Evolutionary conservation across 2,113 vertebrate genomes (phyloP).

Genomic region (Pristiophorus japonicus): DNA sequence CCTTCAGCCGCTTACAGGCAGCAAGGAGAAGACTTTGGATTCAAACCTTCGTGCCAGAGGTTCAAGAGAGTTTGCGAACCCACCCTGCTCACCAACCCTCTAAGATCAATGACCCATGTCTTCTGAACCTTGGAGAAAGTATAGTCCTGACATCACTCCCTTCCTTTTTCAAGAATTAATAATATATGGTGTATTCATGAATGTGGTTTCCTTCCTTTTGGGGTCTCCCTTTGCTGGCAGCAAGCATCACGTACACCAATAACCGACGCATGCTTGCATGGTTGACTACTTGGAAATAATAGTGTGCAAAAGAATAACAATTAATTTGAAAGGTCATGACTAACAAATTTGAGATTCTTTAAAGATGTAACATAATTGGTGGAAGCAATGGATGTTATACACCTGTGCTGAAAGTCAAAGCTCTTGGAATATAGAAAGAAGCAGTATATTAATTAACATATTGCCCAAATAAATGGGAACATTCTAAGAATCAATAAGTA

Average conservation of each 20-base stretch:
- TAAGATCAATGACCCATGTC: not conserved
- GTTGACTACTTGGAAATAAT: not conserved
- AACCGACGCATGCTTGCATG: not conserved
- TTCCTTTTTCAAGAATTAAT: not conserved
- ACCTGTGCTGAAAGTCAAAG: not conserved
- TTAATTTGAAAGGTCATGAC: not conserved
- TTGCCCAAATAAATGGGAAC: not conserved
- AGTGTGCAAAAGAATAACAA: not conserved
- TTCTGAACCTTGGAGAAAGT: not conserved
- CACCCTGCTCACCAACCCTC: not conserved
- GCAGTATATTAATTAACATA: not conserved
- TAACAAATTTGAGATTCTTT: not conserved
- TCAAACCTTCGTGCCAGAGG: not conserved
- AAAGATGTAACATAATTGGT: not conserved
- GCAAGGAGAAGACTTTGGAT: not conserved
- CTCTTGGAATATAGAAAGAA: not conserved
- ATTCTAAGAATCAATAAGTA: not conserved
- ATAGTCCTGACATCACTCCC: not conserved
- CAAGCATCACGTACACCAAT: not conserved
- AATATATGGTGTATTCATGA: too few relatives aligned
- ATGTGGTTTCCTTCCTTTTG: not conserved
- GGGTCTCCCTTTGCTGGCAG: not conserved
- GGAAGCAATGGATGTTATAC: not conserved
- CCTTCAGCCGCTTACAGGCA: not conserved
- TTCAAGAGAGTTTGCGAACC: not conserved